Evolutionary conservation across 2,797 vertebrate genomes (phyloP).

Genomic region (Tokudaia muenninki): DNA sequence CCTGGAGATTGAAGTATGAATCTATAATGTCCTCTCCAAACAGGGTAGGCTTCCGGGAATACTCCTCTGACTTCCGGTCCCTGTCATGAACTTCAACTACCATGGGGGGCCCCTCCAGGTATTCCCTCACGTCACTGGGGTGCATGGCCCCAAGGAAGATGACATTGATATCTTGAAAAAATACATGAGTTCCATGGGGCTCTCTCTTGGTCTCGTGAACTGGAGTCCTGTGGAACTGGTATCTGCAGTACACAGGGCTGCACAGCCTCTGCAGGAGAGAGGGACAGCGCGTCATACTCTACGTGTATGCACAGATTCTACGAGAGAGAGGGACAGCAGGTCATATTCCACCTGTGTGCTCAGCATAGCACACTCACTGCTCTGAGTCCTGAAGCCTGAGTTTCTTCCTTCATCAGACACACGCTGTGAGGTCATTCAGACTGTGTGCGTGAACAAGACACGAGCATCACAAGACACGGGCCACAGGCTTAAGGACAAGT

Average conservation of each 20-base stretch:
- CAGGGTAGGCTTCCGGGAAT: slow-evolving; percentile 64
- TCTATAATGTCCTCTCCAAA: slow-evolving; percentile 85
- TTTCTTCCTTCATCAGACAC: neutral
- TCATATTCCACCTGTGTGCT: neutral
- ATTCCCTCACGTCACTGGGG: slow-evolving; percentile 87
- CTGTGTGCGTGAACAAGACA: neutral
- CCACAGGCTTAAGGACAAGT: neutral
- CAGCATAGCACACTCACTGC: rapidly evolving
- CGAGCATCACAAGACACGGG: neutral
- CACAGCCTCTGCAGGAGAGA: slow-evolving; percentile 88
- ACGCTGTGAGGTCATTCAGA: neutral
- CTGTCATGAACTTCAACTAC: slow-evolving; percentile 93
- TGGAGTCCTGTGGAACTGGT: slow-evolving; percentile 88
- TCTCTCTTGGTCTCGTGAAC: slow-evolving; percentile 88
- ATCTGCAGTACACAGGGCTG: slow-evolving; percentile 92
- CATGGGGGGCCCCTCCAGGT: slow-evolving; percentile 90
- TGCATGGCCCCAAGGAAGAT: slow-evolving; percentile 90
- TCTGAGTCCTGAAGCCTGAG: neutral
- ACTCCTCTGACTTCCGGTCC: slow-evolving; percentile 87
- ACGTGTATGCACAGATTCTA: neutral
- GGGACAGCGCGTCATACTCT: neutral
- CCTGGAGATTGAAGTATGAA: slow-evolving; percentile 71
- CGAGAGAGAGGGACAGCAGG: neutral
- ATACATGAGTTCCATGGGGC: slow-evolving; percentile 86
- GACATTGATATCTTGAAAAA: slow-evolving; percentile 92